phyloP scores from a whole-genome alignment of 2,113 vertebrate species.

The Daphoenositta chrysoptera region DNA sequence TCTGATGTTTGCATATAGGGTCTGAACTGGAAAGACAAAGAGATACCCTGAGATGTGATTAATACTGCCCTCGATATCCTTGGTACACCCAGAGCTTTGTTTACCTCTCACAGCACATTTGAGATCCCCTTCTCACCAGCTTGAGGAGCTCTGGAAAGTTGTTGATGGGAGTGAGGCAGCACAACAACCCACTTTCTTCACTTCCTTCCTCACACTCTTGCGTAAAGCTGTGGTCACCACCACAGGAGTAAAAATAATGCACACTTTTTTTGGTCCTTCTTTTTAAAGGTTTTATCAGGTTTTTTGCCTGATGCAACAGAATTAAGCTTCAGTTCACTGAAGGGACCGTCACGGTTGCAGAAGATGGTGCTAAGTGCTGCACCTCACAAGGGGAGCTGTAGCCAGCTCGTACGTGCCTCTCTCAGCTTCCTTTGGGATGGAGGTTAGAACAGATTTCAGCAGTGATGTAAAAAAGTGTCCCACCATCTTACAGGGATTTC shows the following conservation, averaged over 20 bases:
- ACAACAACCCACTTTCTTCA: background rate
- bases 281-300: background rate
- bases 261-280: background rate
- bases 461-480: background rate
- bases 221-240: background rate
- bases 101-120: background rate
- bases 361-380: background rate
- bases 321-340: background rate
- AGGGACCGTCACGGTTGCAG: background rate
- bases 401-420: background rate
- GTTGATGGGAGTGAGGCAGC: background rate
- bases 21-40: background rate
- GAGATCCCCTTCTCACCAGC: background rate
- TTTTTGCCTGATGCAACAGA: background rate
- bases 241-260: background rate
- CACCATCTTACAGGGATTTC: background rate
- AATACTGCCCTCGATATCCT: background rate
- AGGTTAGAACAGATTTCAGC: background rate
- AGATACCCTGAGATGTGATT: background rate
- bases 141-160: background rate
- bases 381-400: fast-evolving
- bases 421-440: background rate
- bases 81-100: background rate
- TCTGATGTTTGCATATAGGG: background rate
- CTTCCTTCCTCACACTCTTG: slow-evolving; percentile 53